These are phyloP conservation scores for Synanthedon vespiformis DNA, from an alignment of 2,888 invertebrate genomes.

Conservation along the genomic window DNA sequence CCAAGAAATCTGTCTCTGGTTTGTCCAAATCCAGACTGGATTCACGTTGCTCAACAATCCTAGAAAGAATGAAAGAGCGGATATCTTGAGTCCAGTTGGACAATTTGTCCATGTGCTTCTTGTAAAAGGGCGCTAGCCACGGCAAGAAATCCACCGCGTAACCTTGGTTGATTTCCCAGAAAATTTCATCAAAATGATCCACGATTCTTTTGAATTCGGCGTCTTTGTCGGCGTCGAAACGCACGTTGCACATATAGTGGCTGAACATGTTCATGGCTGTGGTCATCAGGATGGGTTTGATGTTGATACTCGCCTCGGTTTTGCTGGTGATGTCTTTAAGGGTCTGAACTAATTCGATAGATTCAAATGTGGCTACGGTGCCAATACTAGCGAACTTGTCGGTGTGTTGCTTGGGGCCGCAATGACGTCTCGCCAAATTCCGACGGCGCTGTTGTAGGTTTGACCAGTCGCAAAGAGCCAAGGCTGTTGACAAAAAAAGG, in stretches of 20 bases:
- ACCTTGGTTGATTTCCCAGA: conserved; percentile 92
- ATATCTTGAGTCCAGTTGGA: conserved; percentile 78
- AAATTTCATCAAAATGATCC: conserved; percentile 84
- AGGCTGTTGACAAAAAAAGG: conserved; percentile 70
- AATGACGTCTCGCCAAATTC: conserved; percentile 82
- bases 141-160: conserved; percentile 90
- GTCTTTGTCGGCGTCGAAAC: conserved; percentile 77
- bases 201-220: conserved; percentile 76
- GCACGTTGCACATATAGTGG: conserved; percentile 86
- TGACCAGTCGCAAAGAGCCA: conserved; percentile 91
- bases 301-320: conserved; percentile 54
- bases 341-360: conserved; percentile 70
- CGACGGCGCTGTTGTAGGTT: conserved; percentile 82
- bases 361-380: conserved; percentile 77
- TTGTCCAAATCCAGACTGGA: conserved; percentile 68
- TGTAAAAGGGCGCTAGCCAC: conserved; percentile 81
- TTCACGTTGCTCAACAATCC: conserved; percentile 74
- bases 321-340: conserved; percentile 52
- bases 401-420: conserved; percentile 82
- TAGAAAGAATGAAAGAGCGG: conserved; percentile 78
- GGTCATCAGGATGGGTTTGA: conserved; percentile 79
- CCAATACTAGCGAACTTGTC: conserved; percentile 79
- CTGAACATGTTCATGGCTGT: conserved; percentile 88
- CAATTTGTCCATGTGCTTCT: conserved; percentile 75
- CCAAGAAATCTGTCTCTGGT: conserved; percentile 82